Evolutionary conservation across 2,888 invertebrate species (phyloP), one percentile per base, ranked within the genome.

Genomic region (Hydroisotoma schaefferi): DNA sequence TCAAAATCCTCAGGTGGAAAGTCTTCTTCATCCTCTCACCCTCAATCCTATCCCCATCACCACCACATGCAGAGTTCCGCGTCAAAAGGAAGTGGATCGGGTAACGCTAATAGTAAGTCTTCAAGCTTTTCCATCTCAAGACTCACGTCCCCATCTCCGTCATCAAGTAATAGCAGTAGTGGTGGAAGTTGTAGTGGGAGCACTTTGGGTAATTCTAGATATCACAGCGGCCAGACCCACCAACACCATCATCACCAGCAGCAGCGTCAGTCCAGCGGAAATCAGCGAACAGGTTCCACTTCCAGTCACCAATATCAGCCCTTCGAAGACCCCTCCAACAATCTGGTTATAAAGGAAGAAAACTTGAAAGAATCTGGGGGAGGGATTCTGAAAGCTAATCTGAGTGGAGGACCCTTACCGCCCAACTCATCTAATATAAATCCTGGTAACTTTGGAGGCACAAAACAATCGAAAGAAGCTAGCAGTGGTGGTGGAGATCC

Each of bases 131-230:
- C 73, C 57, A 73, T 73, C 51, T 73, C 73, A 33, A 63, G 73
- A n/a, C 63, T 73, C 57, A 73, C 73, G 23, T 71, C 71, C 10
- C 72, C 72, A 22, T 73, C 73, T 22, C 73, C 73, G 18, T 71
- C 72, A 12, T 69, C 68, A 47, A 70, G 67, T 44, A 67, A 62
- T 46, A 67, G 69, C 43, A 62, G 60, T 40, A 66, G 67, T 44
- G 63, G 65, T 29, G 68, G 67, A 47, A 61, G 67, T 52, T 57
- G 60, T 27, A 57, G 64, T 51, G 61, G 61, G 27, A 63, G 54
- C 61, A 67, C 59, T 61, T 56, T 63, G 46, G 55, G 66, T 52
- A 63, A 61, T 62, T 60, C 62, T 27, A 61, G 59, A 55, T 61
- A 55, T 49, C 60, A 58, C 47, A 58, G 57, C 23, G 64, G 61